A percentile compares a stretch with the other conserved stretches of the same genome.
phyloP scores from a whole-genome alignment of 2,797 vertebrate species.

The Neostethus bicornis region DNA sequence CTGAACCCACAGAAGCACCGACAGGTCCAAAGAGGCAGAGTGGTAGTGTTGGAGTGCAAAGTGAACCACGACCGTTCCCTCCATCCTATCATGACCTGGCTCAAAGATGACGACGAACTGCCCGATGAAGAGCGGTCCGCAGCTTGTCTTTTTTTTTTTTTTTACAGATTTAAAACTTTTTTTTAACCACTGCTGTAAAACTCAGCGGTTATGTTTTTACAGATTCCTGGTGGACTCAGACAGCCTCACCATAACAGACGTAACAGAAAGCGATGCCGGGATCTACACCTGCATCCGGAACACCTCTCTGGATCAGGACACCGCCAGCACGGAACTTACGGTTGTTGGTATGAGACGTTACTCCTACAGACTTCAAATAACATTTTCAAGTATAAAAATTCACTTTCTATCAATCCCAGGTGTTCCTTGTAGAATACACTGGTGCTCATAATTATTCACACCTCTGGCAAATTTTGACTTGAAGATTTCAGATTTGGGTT shows the following conservation, averaged over 20 bases:
- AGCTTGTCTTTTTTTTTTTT: background rate
- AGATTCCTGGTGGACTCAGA: conserved; percentile 88
- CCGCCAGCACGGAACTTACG: conserved; percentile 90
- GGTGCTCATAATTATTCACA: conserved; percentile 13
- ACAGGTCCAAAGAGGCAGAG: conserved; percentile 84
- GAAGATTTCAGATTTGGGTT: too few species aligned
- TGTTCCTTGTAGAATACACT: conserved; percentile 27
- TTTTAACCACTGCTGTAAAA: background rate
- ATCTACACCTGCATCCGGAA: conserved; percentile 92
- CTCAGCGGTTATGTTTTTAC: too few species aligned
- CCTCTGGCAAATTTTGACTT: too few species aligned
- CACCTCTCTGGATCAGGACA: conserved; percentile 92
- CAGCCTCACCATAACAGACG: conserved; percentile 87
- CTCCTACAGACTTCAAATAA: conserved; percentile 7
- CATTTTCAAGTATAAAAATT: conserved; percentile 29
- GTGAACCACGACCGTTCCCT: conserved; percentile 92
- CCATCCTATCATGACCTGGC: conserved; percentile 85
- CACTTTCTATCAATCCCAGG: conserved; percentile 11
- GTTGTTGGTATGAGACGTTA: conserved; percentile 88
- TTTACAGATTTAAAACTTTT: background rate
- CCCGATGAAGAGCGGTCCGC: conserved; percentile 89
- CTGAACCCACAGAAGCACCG: conserved; percentile 90
- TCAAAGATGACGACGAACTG: conserved; percentile 88
- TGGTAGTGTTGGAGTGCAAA: conserved; percentile 90
- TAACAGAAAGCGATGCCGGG: conserved; percentile 89